Evolutionary conservation across 2,113 vertebrate genomes (phyloP), one percentile per base, ranked within the genome.

Genomic region (Catharus minimus): DNA sequence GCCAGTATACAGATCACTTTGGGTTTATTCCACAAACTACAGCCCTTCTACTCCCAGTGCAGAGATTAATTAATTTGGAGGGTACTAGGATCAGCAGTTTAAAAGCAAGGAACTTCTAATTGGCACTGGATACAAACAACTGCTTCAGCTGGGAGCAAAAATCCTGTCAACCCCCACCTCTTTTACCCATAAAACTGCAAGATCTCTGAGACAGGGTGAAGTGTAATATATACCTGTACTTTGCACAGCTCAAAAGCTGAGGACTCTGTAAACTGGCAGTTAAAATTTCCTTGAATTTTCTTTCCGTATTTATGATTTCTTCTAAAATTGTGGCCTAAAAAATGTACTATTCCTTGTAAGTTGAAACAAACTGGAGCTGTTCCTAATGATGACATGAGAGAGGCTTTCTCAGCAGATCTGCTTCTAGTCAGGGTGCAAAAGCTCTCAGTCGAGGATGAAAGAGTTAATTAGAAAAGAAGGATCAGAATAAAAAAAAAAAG

Each of bases 401-500:
- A 82, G 7, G 22, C 11, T 13, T 57, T 76, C 32, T 74, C 44
- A 77, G 36, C 36, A 60, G 41, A 47, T 78, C 41, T 53, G 47
- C 56, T 71, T 55, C 33, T 41, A 56, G 17, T 38, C n/a, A 68
- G 69, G 32, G 41, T 83, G 30, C 20, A 38, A 77, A 76, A 77
- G 23, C 30, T 46, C 53, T 72, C 62, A 61, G 44, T 81, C 33
- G 32, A 89, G 10, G n/a, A 71, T 61, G 68, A 90, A 92, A 61
- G 53, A 65, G 84, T 95, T 93, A 90, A 92, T 75, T 76, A 87
- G 66, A 86, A 72, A 90, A 84, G 44, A 78, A 78, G 20, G 41
- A 89, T 82, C 75, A 82, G 57, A 81, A 21, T 41, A 24, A 15
- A 75, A 74, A 88, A 88, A 47, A 11, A 1, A 87, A 77, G 22